A percentile compares a stretch with the other conserved stretches of the same genome.
phyloP scores from a whole-genome alignment of 2,113 vertebrate species.

The Podarcis raffonei region DNA sequence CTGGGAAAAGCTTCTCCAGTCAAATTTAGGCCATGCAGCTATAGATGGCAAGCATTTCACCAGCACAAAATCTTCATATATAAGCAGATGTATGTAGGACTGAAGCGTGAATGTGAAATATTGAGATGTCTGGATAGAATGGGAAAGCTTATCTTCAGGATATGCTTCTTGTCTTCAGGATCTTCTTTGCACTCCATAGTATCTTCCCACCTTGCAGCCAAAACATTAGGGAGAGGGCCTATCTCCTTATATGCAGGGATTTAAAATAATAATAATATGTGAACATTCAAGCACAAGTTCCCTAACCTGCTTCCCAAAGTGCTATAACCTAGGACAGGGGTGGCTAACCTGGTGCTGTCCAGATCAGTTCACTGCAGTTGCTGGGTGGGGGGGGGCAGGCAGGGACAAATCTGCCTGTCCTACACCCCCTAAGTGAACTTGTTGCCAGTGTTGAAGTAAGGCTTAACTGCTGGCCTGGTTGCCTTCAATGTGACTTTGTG shows the following conservation, averaged over 20 bases:
- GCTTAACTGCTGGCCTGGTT: too few species aligned
- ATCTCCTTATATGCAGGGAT: not conserved
- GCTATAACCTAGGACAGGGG: not conserved
- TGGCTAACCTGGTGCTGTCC: too few species aligned
- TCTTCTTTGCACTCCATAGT: not conserved
- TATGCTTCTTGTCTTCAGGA: not conserved
- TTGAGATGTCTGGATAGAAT: not conserved
- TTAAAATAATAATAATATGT: too few species aligned
- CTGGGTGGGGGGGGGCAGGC: too few species aligned
- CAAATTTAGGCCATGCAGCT: not conserved
- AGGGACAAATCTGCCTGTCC: too few species aligned
- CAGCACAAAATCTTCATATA: not conserved
- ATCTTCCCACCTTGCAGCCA: not conserved
- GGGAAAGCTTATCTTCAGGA: not conserved
- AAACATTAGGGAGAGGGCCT: not conserved
- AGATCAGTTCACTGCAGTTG: too few species aligned
- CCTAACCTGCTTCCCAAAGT: not conserved
- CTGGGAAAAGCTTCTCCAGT: not conserved
- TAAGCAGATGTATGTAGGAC: not conserved
- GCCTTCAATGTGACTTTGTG: too few species aligned
- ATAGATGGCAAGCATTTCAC: not conserved
- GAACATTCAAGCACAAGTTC: not conserved
- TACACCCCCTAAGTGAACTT: too few species aligned
- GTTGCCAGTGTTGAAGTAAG: too few species aligned
- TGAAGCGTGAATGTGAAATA: not conserved